Conservation (phyloP, 2,888 invertebrate species). For the Parnassius smintheus region DNA sequence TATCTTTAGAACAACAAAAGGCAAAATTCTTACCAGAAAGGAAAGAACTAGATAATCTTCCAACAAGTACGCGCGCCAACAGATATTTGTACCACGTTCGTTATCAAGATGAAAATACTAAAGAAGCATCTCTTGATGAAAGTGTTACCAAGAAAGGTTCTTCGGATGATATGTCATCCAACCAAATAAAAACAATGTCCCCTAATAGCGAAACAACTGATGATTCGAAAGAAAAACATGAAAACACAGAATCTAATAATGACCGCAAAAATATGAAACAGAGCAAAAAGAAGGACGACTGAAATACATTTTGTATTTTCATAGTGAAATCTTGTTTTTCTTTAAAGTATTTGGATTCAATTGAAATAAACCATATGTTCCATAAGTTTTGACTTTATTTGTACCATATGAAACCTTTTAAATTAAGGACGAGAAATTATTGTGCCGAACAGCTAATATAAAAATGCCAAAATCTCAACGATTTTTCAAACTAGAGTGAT, state of each 20-base stretch:
- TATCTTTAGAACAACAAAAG: conserved; percentile 9
- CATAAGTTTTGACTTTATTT: too few relatives aligned
- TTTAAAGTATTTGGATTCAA: too few relatives aligned
- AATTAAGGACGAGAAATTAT: too few relatives aligned
- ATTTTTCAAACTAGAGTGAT: too few relatives aligned
- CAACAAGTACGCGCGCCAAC: conserved; percentile 29
- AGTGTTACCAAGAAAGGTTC: conserved; percentile 6
- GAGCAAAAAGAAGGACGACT: not conserved
- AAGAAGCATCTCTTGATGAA: not conserved
- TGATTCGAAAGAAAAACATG: not conserved
- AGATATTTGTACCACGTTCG: conserved; percentile 31
- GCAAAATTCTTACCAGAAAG: not conserved
- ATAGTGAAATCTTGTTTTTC: too few relatives aligned
- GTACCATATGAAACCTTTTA: too few relatives aligned
- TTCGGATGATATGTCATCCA: not conserved
- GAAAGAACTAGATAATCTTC: conserved; percentile 12
- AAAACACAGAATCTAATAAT: not conserved
- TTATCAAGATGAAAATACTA: conserved; percentile 33
- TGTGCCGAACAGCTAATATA: too few relatives aligned
- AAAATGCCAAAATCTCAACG: too few relatives aligned
- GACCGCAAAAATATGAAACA: not conserved
- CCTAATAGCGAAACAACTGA: not conserved
- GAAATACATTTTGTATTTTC: not conserved
- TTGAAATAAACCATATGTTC: too few relatives aligned
- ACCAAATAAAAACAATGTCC: not conserved